phyloP scores from a whole-genome alignment of 2,888 invertebrate genomes.

The Phragmatobia fuliginosa region DNA sequence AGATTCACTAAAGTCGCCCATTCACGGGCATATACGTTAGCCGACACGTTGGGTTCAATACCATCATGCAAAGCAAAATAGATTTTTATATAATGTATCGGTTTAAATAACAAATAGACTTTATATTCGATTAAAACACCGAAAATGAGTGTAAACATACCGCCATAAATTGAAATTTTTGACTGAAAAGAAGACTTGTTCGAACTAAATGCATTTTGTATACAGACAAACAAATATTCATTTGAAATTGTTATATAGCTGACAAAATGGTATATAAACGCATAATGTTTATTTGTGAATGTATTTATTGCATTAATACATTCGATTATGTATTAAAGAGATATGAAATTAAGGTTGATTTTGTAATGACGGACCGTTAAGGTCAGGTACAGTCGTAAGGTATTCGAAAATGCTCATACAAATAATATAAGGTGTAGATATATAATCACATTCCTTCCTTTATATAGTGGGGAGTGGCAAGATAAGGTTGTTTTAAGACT shows the following conservation, averaged over 20 bases:
- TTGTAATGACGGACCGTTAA: neutral
- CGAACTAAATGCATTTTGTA: constrained; percentile 39
- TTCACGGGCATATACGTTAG: neutral
- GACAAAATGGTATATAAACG: constrained; percentile 12
- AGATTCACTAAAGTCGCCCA: neutral
- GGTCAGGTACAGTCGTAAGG: constrained; percentile 27
- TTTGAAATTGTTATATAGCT: neutral
- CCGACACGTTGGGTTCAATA: neutral
- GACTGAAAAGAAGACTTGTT: constrained; percentile 48
- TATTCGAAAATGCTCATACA: constrained; percentile 54
- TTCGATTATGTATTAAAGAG: constrained; percentile 7
- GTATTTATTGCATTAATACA: neutral
- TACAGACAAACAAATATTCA: constrained; percentile 21
- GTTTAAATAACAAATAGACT: neutral
- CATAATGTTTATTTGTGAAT: constrained; percentile 15
- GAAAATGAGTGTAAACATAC: constrained; percentile 2
- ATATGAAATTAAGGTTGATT: constrained; percentile 1
- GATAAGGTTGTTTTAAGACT: constrained; percentile 38
- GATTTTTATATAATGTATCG: neutral
- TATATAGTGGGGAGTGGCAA: constrained; percentile 36
- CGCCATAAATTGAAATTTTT: constrained; percentile 14
- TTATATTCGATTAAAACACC: neutral
- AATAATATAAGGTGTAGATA: constrained; percentile 45
- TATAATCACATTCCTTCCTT: constrained; percentile 53
- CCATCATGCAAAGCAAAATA: neutral